A percentile compares a stretch with the other conserved stretches of the same genome.
Evolutionary conservation across 1,140 invertebrate genomes (phyloP).

Genomic region (Bombus waltoni): DNA sequence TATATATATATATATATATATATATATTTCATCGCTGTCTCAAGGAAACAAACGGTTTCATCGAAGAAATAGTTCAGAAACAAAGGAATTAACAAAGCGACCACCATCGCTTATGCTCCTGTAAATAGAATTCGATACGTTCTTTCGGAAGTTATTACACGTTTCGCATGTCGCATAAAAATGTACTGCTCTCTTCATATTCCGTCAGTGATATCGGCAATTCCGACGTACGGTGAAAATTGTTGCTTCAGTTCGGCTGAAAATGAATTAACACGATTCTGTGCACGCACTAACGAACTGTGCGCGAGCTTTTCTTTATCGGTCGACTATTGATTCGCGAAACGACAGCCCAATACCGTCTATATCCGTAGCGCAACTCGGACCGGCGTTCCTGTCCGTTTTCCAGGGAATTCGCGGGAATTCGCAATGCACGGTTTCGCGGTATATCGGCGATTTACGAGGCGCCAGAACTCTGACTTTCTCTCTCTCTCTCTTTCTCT

Average conservation of each 20-base stretch:
- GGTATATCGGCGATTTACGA: constrained; percentile 32
- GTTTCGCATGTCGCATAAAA: background rate
- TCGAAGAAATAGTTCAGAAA: no score
- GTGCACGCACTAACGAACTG: background rate
- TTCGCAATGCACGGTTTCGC: no score
- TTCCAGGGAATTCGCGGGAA: background rate
- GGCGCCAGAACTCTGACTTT: constrained; percentile 45
- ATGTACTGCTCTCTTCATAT: background rate
- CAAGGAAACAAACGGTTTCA: no score
- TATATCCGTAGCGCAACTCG: background rate
- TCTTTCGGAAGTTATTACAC: no score
- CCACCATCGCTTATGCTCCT: no score
- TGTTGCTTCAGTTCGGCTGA: background rate
- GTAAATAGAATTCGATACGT: no score
- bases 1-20: no score
- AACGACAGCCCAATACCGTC: background rate
- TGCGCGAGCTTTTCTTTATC: background rate
- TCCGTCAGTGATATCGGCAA: background rate
- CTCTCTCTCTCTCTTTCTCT: no score
- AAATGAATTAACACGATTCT: background rate
- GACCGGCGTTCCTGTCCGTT: background rate
- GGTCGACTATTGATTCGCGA: background rate
- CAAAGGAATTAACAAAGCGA: no score
- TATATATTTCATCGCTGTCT: no score
- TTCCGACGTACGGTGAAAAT: background rate